Percentiles rank a stretch among this genome's conserved stretches.
These are phyloP conservation scores for Chrysolina haemoptera DNA, from an alignment of 2,888 invertebrate species.

Conservation along the genomic window DNA sequence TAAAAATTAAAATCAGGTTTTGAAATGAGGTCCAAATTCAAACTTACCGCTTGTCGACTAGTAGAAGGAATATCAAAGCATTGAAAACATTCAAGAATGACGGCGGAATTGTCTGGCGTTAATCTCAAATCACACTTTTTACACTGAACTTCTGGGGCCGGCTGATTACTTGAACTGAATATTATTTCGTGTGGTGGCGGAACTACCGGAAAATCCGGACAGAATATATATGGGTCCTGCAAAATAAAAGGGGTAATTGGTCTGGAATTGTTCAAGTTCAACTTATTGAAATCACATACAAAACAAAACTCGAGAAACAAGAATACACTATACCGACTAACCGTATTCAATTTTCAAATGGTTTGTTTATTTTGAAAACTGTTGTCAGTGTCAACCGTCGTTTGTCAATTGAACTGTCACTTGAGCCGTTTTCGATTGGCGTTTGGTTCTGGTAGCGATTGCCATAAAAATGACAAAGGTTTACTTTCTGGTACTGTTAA, in stretches of 20 bases:
- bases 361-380: no score
- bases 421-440: no score
- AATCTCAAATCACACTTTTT: constrained; percentile 64
- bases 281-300: no score
- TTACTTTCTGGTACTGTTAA: no score
- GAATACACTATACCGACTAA: no score
- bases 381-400: no score
- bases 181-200: constrained; percentile 42
- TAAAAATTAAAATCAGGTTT: constrained; percentile 33
- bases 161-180: constrained; percentile 40
- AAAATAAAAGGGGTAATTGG: constrained; percentile 31
- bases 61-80: constrained; percentile 59
- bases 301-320: no score
- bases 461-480: no score
- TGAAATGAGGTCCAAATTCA: constrained; percentile 13
- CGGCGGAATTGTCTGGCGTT: constrained; percentile 59
- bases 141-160: constrained; percentile 55
- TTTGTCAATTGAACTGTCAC: no score
- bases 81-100: constrained; percentile 62
- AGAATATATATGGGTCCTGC: constrained; percentile 51
- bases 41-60: constrained; percentile 47
- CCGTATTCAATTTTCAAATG: no score
- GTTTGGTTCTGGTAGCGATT: no score
- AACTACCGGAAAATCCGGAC: constrained; percentile 48
- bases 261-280: neutral